These are phyloP conservation scores for Chrysochloris asiatica DNA, from an alignment of 2,113 vertebrate genomes.

Conservation along the genomic window DNA sequence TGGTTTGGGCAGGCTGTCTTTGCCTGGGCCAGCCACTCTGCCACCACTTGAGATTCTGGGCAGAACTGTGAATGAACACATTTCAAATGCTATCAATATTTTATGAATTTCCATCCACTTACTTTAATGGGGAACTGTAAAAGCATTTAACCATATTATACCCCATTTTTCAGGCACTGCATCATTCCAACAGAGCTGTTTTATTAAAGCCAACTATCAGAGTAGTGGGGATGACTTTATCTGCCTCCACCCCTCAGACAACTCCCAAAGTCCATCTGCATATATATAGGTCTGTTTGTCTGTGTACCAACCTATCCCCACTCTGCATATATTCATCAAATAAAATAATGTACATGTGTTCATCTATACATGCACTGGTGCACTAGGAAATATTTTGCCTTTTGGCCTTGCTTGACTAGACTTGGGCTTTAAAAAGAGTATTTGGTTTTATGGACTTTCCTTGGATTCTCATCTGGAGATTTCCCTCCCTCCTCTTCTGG, in stretches of 20 bases:
- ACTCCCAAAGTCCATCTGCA: background rate
- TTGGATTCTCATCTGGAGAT: background rate
- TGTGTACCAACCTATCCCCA: background rate
- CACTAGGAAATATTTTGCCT: slow-evolving; percentile 37
- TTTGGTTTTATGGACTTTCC: slow-evolving; percentile 54
- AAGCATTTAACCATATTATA: slow-evolving; percentile 89
- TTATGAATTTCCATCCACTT: slow-evolving; percentile 89
- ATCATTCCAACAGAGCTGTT: slow-evolving; percentile 85
- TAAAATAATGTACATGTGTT: background rate
- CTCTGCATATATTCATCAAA: background rate
- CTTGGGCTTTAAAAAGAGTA: slow-evolving; percentile 20
- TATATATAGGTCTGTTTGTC: background rate
- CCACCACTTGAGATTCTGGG: slow-evolving; percentile 75
- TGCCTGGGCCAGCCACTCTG: slow-evolving; percentile 48
- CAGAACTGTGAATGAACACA: slow-evolving; percentile 80
- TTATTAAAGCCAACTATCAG: slow-evolving; percentile 80
- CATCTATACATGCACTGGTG: background rate
- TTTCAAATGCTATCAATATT: slow-evolving; percentile 87
- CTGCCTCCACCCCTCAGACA: background rate
- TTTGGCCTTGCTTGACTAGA: slow-evolving; percentile 33
- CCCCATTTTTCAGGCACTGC: slow-evolving; percentile 82
- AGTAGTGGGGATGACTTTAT: slow-evolving; percentile 44
- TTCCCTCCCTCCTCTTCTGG: background rate
- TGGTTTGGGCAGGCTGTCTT: background rate
- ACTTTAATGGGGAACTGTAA: slow-evolving; percentile 88